A percentile compares a stretch with the other conserved stretches of the same genome.
Evolutionary conservation across 1,140 invertebrate genomes (phyloP).

Genomic region (Atopsyche davidsoni): DNA sequence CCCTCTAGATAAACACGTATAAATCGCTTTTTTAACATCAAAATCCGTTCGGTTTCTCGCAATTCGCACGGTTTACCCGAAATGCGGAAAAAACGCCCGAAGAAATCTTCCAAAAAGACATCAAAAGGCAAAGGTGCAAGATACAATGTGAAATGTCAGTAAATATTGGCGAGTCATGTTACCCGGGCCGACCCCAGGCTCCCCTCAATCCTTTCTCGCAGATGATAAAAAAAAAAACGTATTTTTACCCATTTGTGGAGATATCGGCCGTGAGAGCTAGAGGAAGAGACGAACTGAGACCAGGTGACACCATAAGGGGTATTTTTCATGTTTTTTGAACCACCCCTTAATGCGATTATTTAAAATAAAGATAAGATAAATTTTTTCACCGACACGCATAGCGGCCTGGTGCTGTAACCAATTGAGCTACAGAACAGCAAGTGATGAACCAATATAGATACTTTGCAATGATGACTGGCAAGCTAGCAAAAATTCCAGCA

Average conservation of each 20-base stretch:
- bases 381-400: background rate
- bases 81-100: background rate
- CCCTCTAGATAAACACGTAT: no score
- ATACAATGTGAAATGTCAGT: slow-evolving; percentile 12
- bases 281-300: background rate
- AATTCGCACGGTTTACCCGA: no score
- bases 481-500: no score
- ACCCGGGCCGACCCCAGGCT: slow-evolving; percentile 7
- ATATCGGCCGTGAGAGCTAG: background rate
- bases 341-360: background rate
- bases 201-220: slow-evolving; percentile 23
- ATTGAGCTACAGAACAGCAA: no score
- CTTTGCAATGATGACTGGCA: no score
- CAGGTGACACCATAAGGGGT: background rate
- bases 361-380: background rate
- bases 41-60: no score
- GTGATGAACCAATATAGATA: no score
- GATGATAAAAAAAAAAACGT: background rate
- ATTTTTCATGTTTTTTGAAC: background rate
- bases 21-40: no score
- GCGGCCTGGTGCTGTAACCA: no score
- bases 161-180: slow-evolving; percentile 26
- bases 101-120: background rate
- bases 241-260: background rate
- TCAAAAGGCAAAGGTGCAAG: slow-evolving; percentile 1